These are phyloP conservation scores for Menidia beryllina DNA, from an alignment of 2,113 vertebrate species.

Conservation along the genomic window DNA sequence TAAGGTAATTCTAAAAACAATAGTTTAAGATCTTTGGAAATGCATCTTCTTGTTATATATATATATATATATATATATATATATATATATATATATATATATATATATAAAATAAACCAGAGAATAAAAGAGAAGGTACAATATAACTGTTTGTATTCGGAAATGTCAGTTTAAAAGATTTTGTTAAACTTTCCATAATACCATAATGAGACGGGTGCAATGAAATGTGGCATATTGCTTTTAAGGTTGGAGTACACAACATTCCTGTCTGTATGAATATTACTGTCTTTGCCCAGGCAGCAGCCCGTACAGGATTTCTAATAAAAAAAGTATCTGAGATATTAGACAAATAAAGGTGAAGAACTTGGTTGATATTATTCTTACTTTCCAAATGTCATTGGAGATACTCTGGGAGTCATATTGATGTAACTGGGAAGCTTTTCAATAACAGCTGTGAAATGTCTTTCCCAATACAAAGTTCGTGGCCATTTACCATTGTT, in stretches of 20 bases:
- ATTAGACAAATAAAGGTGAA: constrained; percentile 74
- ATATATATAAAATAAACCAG: no score
- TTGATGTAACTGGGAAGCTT: constrained; percentile 68
- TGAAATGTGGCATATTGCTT: constrained; percentile 35
- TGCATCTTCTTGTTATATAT: no score
- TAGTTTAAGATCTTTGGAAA: no score
- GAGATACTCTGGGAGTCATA: constrained; percentile 72
- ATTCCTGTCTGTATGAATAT: constrained; percentile 40
- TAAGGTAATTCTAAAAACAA: no score
- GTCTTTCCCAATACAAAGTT: constrained; percentile 78
- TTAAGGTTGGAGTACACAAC: constrained; percentile 41
- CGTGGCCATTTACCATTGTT: constrained; percentile 78
- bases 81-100: no score
- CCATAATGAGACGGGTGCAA: background rate
- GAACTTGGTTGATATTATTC: constrained; percentile 80
- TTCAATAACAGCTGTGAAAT: constrained; percentile 79
- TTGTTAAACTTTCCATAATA: background rate
- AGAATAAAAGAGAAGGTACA: background rate
- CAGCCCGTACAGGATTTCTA: constrained; percentile 52
- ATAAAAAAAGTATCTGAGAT: constrained; percentile 78
- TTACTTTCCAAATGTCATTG: constrained; percentile 82
- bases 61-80: no score
- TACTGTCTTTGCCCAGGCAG: constrained; percentile 67
- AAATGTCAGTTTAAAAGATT: constrained; percentile 10
- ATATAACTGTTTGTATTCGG: background rate